phyloP scores from a whole-genome alignment of 1,140 invertebrate species.

The Brachionus plicatilis region DNA sequence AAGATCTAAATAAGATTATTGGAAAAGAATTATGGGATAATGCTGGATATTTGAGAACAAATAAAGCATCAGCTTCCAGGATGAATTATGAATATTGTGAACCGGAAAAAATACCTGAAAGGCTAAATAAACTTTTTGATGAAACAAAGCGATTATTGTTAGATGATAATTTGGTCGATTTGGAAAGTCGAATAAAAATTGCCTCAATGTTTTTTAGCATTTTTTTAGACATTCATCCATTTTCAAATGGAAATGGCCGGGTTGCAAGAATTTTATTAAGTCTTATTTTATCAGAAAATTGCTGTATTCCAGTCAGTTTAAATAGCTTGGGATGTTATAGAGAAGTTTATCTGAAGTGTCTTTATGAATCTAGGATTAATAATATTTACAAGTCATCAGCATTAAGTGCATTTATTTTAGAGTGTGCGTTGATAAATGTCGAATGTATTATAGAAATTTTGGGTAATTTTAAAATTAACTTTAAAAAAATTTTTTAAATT shows the following conservation, averaged over 20 bases:
- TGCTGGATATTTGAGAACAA: not conserved
- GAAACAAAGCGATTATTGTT: not conserved
- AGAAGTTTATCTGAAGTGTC: not conserved
- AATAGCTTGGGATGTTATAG: not conserved
- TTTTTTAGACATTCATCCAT: slow-evolving; percentile 14
- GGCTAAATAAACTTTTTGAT: not conserved
- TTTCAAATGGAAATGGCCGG: slow-evolving; percentile 14
- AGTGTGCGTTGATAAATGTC: not conserved
- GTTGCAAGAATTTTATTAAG: not conserved
- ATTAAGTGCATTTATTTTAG: slow-evolving; percentile 9
- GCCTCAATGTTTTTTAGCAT: not conserved
- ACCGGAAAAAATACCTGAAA: not conserved
- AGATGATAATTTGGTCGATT: not conserved
- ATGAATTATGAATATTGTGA: not conserved
- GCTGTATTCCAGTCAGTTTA: not conserved
- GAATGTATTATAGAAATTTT: not conserved
- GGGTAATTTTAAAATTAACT: not conserved
- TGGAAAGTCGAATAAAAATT: not conserved
- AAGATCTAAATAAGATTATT: not conserved
- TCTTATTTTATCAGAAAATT: not conserved
- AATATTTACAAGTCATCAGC: not conserved
- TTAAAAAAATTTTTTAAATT: not conserved
- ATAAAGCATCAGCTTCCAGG: not conserved
- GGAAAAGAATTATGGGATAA: not conserved
- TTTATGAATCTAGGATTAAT: not conserved